Percentiles rank a stretch among this genome's conserved stretches.
phyloP scores from a whole-genome alignment of 2,888 invertebrate species.

The Leptopterna dolabrata region DNA sequence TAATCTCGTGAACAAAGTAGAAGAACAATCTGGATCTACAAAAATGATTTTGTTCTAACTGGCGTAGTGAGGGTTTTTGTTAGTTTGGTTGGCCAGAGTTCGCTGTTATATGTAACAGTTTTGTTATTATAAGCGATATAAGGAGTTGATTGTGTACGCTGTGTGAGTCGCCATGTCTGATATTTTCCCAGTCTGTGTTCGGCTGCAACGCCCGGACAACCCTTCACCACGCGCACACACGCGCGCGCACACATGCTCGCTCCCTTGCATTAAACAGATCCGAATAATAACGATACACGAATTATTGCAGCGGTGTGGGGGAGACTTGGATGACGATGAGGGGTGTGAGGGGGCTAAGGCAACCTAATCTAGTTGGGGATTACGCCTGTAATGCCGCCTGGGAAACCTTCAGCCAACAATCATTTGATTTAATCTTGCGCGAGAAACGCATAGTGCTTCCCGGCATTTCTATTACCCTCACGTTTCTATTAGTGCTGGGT shows the following conservation, averaged over 20 bases:
- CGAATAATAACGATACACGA: background rate
- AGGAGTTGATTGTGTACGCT: too few relatives aligned
- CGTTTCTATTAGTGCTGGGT: conserved; percentile 25
- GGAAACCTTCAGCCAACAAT: conserved; percentile 29
- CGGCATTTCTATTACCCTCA: conserved; percentile 30
- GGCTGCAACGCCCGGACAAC: too few relatives aligned
- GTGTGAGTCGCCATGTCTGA: too few relatives aligned
- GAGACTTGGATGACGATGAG: background rate
- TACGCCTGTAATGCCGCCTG: background rate
- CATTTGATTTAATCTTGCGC: conserved; percentile 38
- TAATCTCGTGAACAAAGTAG: too few relatives aligned
- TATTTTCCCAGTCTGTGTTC: too few relatives aligned
- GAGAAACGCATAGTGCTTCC: conserved; percentile 1
- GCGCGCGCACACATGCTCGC: background rate
- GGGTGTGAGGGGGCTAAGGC: background rate
- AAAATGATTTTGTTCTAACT: too few relatives aligned
- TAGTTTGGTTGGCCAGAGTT: too few relatives aligned
- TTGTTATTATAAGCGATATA: too few relatives aligned
- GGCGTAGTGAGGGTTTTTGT: too few relatives aligned
- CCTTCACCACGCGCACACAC: too few relatives aligned
- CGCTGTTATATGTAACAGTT: too few relatives aligned
- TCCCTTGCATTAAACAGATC: background rate
- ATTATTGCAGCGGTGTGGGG: background rate
- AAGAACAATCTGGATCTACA: too few relatives aligned
- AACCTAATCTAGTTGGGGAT: conserved; percentile 11